Evolutionary conservation across 1,140 invertebrate species (phyloP), one percentile per base, ranked within the genome.

Genomic region (Drosophila kurseongensis): DNA sequence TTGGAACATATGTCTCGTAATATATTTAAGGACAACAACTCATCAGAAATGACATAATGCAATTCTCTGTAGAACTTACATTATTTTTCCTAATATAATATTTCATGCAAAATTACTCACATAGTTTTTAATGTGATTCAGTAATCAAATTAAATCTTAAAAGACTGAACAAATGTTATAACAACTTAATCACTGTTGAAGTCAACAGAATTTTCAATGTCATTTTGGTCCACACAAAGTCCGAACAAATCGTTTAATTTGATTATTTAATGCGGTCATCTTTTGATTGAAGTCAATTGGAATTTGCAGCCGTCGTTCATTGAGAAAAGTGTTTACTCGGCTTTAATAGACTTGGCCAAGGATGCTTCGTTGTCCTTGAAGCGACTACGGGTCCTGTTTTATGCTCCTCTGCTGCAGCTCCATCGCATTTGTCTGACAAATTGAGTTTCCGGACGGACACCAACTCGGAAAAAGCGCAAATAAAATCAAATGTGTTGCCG

Each of bases 341-440:
- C 51, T 59, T 57, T 72, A 59, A 78, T 78, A 66, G 56, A 59
- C 59, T 58, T 32, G 29, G 13, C 42, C 56, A 60, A 71, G 51
- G 52, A 71, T 69, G 65, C n/a, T 16, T 9, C 62, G 16, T 35
- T 18, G 67, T 69, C 67, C 67, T 71, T 58, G 44, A 10, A 29
- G 60, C 59, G 35, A 23, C 35, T 47, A 29, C 18, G 14, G 32
- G 14, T 38, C 38, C 35, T 71, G 63, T 35, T 45, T 57, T 56
- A 35, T 56, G 52, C 27, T 69, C 44, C 51, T 48, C 38, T 48
- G 73, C 66, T 61, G 50, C 60, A 71, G 48, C 58, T 57, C 44
- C 40, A 14, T 59, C 72, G 51, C 78, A 75, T 76, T 80, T 80
- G 48, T 75, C 78, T 61, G 76, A 75, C 79, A 78, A 82, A 83